Conservation (phyloP, 2,113 vertebrate species). For the Paradisaea rubra region DNA sequence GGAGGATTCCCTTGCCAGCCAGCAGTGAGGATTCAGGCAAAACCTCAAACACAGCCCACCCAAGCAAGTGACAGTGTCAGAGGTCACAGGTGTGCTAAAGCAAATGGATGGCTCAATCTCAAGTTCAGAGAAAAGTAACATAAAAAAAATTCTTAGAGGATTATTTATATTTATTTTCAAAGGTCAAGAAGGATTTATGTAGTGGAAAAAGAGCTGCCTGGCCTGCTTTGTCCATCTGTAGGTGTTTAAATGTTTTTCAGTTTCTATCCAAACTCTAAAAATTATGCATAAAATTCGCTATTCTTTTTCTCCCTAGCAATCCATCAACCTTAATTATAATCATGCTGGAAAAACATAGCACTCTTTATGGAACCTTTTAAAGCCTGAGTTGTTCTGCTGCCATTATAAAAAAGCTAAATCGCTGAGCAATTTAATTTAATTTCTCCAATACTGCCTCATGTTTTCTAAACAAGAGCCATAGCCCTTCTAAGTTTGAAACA, state of each 20-base stretch:
- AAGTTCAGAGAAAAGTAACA: background rate
- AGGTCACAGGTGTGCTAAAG: background rate
- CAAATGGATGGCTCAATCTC: background rate
- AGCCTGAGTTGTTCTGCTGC: slow-evolving; percentile 21
- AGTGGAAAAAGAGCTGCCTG: background rate
- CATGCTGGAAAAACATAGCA: background rate
- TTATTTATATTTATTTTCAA: background rate
- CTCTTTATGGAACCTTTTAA: slow-evolving; percentile 17
- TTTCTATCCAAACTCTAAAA: background rate
- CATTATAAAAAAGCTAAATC: slow-evolving; percentile 47
- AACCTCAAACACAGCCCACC: background rate
- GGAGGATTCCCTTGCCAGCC: background rate
- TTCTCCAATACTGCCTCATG: slow-evolving; percentile 3
- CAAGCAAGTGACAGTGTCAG: background rate
- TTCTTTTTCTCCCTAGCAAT: slow-evolving; percentile 7
- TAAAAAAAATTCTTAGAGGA: background rate
- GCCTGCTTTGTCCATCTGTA: background rate
- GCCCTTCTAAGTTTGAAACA: background rate
- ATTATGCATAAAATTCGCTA: background rate
- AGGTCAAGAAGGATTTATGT: background rate
- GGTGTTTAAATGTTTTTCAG: background rate
- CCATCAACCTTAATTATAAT: slow-evolving; percentile 56
- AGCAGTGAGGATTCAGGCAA: background rate
- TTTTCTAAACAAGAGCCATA: slow-evolving; percentile 50
- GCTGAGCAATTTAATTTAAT: slow-evolving; percentile 58